Evolutionary conservation across 1,140 invertebrate genomes (phyloP), one percentile per base, ranked within the genome.

Genomic region (Telenomus remus): DNA sequence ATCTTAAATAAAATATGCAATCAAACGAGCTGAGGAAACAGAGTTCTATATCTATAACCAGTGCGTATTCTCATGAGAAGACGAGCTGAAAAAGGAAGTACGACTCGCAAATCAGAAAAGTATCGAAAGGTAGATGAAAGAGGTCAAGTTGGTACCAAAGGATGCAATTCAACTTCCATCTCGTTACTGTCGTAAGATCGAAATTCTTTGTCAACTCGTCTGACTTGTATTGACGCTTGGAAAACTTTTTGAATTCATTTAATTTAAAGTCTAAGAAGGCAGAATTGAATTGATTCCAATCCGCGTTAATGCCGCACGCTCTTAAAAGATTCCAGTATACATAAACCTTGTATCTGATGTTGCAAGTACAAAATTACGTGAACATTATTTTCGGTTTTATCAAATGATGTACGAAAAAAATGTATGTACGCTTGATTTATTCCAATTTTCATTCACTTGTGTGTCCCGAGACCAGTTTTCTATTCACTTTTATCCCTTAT

Each of bases 181-280:
- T 74, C 57, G 66, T 78, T 78, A 78, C 66, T 70, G 43, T 56
- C 60, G 61, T 64, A 61, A 75, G 63, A 74, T 74, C 55, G 64
- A 65, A 55, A 70, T 65, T 70, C 75, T 78, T 78, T 53, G 76
- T 78, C 64, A 73, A 76, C 76, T 73, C 56, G 65, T 66, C 69
- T 73, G 60, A 57, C 57, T 69, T 72, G 63, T 77, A 77, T 70
- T 75, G 71, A 71, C 49, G 68, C 54, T 71, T 37, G 49, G 14
- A 35, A 43, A 72, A 72, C 56, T 75, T 75, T 63, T 71, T 63
- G 56, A 72, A 75, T 72, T 47, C 57, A 75, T 72, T 70, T 73
- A 73, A 78, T 70, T 78, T 73, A 70, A 75, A 57, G 51, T 63
- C 70, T 63, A 63, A 71, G 60, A 51, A 54, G 46, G 27, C 14